Percentiles rank a stretch among this genome's conserved stretches.
phyloP scores from a whole-genome alignment of 2,888 invertebrate species.

The Pogonocherus hispidulus region DNA sequence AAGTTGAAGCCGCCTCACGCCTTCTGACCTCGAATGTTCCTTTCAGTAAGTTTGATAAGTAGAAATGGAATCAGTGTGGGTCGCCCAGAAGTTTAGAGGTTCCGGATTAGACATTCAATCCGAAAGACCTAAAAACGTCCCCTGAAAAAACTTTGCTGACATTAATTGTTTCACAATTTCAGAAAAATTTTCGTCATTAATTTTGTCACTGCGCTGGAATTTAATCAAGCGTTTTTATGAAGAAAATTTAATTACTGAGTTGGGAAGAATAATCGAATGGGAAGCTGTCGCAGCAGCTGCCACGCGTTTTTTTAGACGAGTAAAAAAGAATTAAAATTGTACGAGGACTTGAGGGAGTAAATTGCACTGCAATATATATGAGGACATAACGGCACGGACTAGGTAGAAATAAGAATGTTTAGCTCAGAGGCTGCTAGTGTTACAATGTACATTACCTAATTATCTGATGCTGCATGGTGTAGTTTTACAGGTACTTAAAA shows the following conservation, averaged over 20 bases:
- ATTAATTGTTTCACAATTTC: neutral
- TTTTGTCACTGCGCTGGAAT: neutral
- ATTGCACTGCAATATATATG: too few relatives aligned
- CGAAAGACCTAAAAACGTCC: neutral
- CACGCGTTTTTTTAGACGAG: too few relatives aligned
- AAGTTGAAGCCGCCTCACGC: neutral
- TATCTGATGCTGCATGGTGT: too few relatives aligned
- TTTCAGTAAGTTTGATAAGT: constrained; percentile 22
- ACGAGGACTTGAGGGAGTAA: too few relatives aligned
- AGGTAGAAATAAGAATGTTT: too few relatives aligned
- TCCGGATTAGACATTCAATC: constrained; percentile 3
- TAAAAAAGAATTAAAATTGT: too few relatives aligned
- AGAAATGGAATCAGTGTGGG: constrained; percentile 3
- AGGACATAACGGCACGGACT: too few relatives aligned
- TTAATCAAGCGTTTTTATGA: neutral
- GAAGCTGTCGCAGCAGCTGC: too few relatives aligned
- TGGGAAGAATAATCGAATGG: too few relatives aligned
- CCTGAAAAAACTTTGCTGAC: neutral
- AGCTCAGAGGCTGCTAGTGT: too few relatives aligned
- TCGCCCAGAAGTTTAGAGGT: neutral
- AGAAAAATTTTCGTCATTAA: neutral
- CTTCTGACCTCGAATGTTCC: constrained; percentile 20
- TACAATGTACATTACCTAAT: too few relatives aligned
- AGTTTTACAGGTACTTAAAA: too few relatives aligned
- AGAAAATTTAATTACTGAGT: neutral